Percentiles rank a stretch among this genome's conserved stretches.
These are phyloP conservation scores for Drosophila fuyamai DNA, from an alignment of 1,140 invertebrate species.

Conservation along the genomic window DNA sequence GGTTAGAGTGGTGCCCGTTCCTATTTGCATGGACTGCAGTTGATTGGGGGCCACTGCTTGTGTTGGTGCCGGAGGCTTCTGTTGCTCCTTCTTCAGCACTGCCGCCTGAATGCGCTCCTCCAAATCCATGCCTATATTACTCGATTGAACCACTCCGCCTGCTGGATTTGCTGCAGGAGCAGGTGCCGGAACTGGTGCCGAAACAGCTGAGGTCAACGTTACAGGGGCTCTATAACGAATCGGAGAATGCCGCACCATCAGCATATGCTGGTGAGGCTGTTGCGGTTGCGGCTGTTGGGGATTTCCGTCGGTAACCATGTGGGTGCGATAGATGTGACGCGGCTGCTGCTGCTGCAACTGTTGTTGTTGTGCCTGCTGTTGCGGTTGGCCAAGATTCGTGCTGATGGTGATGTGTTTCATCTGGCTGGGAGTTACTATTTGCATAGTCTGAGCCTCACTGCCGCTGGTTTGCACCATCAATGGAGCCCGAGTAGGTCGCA, in stretches of 20 bases:
- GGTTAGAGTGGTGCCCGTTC: conserved; percentile 66
- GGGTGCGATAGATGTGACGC: conserved; percentile 56
- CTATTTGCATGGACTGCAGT: conserved; percentile 48
- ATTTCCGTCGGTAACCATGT: conserved; percentile 44
- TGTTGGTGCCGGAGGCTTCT: conserved; percentile 29
- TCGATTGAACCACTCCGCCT: conserved; percentile 5
- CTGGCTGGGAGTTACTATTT: conserved; percentile 55
- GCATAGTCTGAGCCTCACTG: conserved; percentile 61
- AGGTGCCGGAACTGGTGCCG: conserved; percentile 14
- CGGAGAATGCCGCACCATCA: conserved; percentile 60
- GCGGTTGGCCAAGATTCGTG: conserved; percentile 59
- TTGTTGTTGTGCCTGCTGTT: conserved; percentile 17
- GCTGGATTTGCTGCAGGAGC: conserved; percentile 9
- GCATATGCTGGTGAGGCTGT: conserved; percentile 59
- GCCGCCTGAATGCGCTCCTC: conserved; percentile 80
- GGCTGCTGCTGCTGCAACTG: conserved; percentile 45
- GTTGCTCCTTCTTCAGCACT: conserved; percentile 75
- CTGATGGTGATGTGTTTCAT: conserved; percentile 69
- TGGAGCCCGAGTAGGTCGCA: conserved; percentile 54
- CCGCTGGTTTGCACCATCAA: conserved; percentile 52
- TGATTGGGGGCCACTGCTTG: conserved; percentile 9
- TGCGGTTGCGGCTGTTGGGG: conserved; percentile 44
- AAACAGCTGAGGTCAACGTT: neutral
- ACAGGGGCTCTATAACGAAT: conserved; percentile 46
- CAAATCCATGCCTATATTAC: conserved; percentile 61